Base-by-base conservation (phyloP, 2,797 vertebrate genomes). In the Streptopelia turtur region DNA sequence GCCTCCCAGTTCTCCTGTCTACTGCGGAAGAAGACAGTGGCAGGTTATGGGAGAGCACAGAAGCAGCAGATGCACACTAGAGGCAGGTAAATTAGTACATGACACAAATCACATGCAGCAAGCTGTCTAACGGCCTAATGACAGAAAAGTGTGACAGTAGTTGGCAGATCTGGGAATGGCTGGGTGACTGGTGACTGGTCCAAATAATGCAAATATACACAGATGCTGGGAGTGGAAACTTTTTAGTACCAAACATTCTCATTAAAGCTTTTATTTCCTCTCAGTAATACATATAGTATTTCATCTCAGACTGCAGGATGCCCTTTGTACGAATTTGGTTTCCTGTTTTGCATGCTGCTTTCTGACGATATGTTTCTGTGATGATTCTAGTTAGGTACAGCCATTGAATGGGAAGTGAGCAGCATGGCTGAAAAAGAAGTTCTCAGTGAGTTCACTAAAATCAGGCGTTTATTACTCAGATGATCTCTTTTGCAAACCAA, bases 41-140 rank as follows among this genome's bases (percentile, higher is more conserved):
- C 89, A 97, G 97, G 95, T 89, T 92, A 97, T 86, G 82, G 95
- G 90, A 97, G 87, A 97, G 95, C 94, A 95, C 68, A 96, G 92
- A 94, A 96, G n/a, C 61, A 97, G 81, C 90, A 97, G 93, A 97
- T 83, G 91, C 95, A 97, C 17, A 9, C 87, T 91, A 93, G 92
- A 96, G 90, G 95, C 68, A 96, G 90, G 81, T 93, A 87, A 93
- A 92, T 97, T 97, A 98, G 94, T 97, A 97, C 71, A 94, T 3
- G 8, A 84, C 47, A 90, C 85, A 60, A 70, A 95, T 87, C 94
- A 92, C 98, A 98, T 96, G 97, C 97, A 97, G 76, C 24, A 35
- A 64, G 76, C 81, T 93, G 23, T 25, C 22, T 79, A 76, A 72
- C 6, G 91, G 53, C 31, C 25, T 83, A 91, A 56, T 71, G 94